Conservation (phyloP, 2,797 vertebrate species). For the Anas flavirostris region DNA sequence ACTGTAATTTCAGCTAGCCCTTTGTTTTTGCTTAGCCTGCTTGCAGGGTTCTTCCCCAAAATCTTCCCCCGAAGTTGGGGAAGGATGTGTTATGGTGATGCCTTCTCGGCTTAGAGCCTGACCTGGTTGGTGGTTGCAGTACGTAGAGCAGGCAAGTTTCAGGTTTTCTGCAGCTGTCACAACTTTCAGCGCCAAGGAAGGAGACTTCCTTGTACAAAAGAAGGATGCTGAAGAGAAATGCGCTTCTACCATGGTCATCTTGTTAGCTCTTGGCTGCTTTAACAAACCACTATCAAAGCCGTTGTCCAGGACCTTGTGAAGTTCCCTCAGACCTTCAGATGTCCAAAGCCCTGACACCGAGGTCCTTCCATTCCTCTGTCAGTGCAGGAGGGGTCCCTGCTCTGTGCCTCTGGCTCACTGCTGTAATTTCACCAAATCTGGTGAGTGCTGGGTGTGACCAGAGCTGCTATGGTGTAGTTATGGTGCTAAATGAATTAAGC, state of each 20-base stretch:
- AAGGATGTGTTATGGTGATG: neutral
- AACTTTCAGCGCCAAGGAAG: neutral
- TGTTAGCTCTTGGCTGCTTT: neutral
- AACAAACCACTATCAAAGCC: neutral
- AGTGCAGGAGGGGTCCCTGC: neutral
- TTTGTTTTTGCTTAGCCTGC: neutral
- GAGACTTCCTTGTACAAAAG: neutral
- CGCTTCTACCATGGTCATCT: rapidly evolving
- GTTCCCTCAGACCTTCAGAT: neutral
- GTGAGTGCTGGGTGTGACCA: neutral
- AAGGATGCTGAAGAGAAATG: neutral
- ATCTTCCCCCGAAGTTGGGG: neutral
- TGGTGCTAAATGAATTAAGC: neutral
- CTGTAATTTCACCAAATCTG: neutral
- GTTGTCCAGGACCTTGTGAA: neutral
- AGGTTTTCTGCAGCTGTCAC: neutral
- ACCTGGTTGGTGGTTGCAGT: neutral
- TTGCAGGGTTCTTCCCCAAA: neutral
- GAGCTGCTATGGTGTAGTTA: rapidly evolving
- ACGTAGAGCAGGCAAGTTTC: neutral
- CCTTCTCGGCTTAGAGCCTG: neutral
- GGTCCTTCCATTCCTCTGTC: neutral
- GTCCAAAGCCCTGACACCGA: rapidly evolving
- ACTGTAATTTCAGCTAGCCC: slow-evolving; percentile 20
- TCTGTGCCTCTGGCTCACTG: neutral